Evolutionary conservation across 2,113 vertebrate genomes (phyloP).

Genomic region (Psophia crepitans): DNA sequence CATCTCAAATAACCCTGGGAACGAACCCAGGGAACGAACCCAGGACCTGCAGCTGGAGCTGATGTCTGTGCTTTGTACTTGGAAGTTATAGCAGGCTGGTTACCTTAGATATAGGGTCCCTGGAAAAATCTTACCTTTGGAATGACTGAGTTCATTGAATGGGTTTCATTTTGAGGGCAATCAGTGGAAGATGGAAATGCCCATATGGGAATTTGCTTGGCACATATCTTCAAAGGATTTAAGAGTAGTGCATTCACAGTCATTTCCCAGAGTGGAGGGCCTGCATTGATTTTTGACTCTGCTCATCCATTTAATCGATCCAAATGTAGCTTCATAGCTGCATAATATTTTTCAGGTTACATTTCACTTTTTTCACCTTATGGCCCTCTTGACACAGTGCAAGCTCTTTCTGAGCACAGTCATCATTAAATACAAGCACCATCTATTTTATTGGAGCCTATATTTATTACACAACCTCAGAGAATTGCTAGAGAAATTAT

Average conservation of each 20-base stretch:
- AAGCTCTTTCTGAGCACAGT: not conserved
- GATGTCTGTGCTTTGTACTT: not conserved
- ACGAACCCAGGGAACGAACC: not conserved
- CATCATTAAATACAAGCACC: not conserved
- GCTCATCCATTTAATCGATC: not conserved
- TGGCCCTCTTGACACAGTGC: not conserved
- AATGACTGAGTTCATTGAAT: not conserved
- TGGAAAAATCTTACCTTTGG: not conserved
- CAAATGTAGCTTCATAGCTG: not conserved
- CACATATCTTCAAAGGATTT: not conserved
- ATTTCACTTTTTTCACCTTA: slow-evolving; percentile 4
- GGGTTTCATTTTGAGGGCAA: not conserved
- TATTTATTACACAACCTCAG: slow-evolving; percentile 41
- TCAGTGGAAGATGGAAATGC: not conserved
- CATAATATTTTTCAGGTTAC: not conserved
- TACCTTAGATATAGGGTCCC: not conserved
- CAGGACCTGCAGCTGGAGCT: not conserved
- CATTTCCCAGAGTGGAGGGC: not conserved
- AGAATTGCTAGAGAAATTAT: slow-evolving; percentile 18
- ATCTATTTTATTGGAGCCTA: not conserved
- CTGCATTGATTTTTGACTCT: not conserved
- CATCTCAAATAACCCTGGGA: not conserved
- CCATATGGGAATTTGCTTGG: not conserved
- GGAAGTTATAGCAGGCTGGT: not conserved
- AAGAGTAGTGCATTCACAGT: not conserved